These are phyloP conservation scores for Machimus rusticus DNA, from an alignment of 2,888 invertebrate species.

Conservation along the genomic window DNA sequence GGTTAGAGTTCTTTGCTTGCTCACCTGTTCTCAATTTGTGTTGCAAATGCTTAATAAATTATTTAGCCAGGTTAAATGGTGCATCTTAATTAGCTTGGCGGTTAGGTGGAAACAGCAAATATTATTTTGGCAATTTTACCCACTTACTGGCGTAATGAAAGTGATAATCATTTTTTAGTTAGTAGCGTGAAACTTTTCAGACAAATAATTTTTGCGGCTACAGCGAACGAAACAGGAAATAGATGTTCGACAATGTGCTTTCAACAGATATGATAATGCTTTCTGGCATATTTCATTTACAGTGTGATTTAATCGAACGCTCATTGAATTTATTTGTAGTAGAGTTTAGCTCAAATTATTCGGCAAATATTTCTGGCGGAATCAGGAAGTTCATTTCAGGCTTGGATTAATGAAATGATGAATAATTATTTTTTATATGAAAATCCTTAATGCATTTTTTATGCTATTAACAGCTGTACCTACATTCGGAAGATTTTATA, in stretches of 20 bases:
- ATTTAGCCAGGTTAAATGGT: background rate
- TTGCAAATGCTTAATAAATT: background rate
- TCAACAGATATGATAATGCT: background rate
- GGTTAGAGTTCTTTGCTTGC: background rate
- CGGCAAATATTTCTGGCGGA: background rate
- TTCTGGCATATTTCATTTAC: background rate
- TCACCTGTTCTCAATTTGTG: background rate
- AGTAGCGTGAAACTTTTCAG: background rate
- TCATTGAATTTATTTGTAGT: background rate
- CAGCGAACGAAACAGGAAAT: background rate
- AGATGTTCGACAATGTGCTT: background rate
- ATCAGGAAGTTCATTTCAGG: background rate
- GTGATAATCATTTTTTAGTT: background rate
- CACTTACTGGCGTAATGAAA: background rate
- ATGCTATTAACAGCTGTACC: background rate
- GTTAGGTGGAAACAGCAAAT: background rate
- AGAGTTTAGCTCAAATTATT: background rate
- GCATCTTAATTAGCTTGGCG: background rate
- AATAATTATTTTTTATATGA: background rate
- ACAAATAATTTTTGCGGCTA: background rate
- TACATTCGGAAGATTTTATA: too few species aligned
- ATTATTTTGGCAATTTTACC: background rate
- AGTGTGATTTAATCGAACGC: background rate
- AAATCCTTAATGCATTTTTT: background rate
- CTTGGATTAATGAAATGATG: background rate